Conservation (phyloP, 2,797 vertebrate genomes). For the Petrocephalus sullivani region DNA sequence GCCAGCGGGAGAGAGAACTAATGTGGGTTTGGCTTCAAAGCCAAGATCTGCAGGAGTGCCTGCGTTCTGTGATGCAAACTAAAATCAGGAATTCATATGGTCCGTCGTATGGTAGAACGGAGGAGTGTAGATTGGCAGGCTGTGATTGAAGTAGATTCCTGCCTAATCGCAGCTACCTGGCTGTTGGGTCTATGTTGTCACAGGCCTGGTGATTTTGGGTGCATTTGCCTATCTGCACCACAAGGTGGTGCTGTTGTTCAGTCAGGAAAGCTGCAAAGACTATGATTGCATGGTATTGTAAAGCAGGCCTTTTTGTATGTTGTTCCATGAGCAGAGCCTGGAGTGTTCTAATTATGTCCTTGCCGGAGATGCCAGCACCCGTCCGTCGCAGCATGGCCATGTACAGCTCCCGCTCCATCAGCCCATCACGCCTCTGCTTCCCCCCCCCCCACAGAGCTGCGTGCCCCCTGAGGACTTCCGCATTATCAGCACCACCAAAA, state of each 20-base stretch:
- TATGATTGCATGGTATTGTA: not conserved
- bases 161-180: not conserved
- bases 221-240: constrained; percentile 1
- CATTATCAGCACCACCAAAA: constrained; percentile 71
- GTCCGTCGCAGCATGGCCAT: not conserved
- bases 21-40: not conserved
- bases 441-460: constrained; percentile 60
- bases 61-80: not conserved
- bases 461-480: constrained; percentile 84
- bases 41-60: not conserved
- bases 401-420: constrained; percentile 21
- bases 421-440: not conserved
- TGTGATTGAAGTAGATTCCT: not conserved
- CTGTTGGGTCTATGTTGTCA: not conserved
- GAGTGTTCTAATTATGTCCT: not conserved
- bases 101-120: not conserved
- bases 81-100: not conserved
- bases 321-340: not conserved
- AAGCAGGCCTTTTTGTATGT: not conserved
- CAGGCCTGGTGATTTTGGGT: not conserved
- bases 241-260: not conserved
- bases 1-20: not conserved
- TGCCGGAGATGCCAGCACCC: not conserved
- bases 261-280: not conserved
- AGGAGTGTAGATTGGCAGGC: not conserved